Evolutionary conservation across 2,797 vertebrate genomes (phyloP), one percentile per base, ranked within the genome.

Genomic region (Leptatherina wallacei): DNA sequence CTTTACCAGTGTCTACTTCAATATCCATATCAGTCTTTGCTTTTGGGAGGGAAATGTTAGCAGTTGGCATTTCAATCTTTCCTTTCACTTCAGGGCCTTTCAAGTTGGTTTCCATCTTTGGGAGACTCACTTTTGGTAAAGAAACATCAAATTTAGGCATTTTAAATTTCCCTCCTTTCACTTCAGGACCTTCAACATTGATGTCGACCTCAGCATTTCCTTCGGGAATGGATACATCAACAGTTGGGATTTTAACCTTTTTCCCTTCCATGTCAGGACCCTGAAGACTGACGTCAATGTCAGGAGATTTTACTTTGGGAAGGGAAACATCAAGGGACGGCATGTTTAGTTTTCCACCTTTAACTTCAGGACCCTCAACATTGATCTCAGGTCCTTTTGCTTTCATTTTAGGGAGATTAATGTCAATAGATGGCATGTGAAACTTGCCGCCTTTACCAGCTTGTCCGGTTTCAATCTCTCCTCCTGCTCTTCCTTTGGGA

Each of bases 391-490:
- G 42, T 27, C 64, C 69, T 14, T 82, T 82, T 0, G 59, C 56
- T 68, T 85, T 83, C 0, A 85, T 70, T 60, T 88, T 90, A 14
- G 90, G 88, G 20, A 86, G 22, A 24, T 82, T 80, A 20, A 92
- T 60, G 29, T 90, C 83, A 49, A 92, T 0, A 1, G 67, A 79
- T 0, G 86, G 86, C 66, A 85, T 57, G 5, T 85, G 65, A 85
- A 91, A 71, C 30, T 84, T 85, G 0, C 61, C 61, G 1, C 77
- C 85, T 72, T 92, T 82, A 0, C 20, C 20, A 47, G 20, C 0
- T 47, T 47, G 0, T 20, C 18, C 18, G 2, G 6, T n/a, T 47
- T n/a, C 7, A 47, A n/a, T 47, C 7, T 44, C 42, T 44, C 40
- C 40, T 1, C 1, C 88, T 33, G 70, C 55, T 73, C 11, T 84